These are phyloP conservation scores for Tubulanus polymorphus DNA, from an alignment of 2,888 invertebrate species.

Conservation along the genomic window DNA sequence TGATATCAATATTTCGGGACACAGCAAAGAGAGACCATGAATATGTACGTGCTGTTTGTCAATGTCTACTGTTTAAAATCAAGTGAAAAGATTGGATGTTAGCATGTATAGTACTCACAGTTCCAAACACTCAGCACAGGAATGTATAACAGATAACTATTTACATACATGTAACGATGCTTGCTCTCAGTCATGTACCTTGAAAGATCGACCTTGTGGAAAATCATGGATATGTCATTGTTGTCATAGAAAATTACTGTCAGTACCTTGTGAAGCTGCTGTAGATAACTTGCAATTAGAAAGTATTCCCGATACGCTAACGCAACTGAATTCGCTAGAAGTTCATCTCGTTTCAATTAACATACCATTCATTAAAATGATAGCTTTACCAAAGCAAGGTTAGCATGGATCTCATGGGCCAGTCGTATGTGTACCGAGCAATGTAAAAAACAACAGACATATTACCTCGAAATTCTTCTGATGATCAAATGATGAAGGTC, in stretches of 20 bases:
- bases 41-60: too few relatives aligned
- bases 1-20: too few relatives aligned
- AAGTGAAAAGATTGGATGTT: too few relatives aligned
- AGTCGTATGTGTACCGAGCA: not conserved
- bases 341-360: not conserved
- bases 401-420: not conserved
- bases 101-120: too few relatives aligned
- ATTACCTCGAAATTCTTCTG: not conserved
- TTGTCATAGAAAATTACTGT: constrained; percentile 5
- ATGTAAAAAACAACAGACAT: not conserved
- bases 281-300: constrained; percentile 6
- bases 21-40: too few relatives aligned
- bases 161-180: too few relatives aligned
- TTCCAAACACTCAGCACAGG: too few relatives aligned
- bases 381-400: constrained; percentile 5
- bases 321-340: not conserved
- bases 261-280: constrained; percentile 7
- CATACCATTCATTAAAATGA: constrained; percentile 7
- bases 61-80: too few relatives aligned
- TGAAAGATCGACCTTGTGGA: too few relatives aligned
- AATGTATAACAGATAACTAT: too few relatives aligned
- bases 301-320: constrained; percentile 15
- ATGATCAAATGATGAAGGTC: not conserved
- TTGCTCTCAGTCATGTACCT: too few relatives aligned
- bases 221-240: constrained; percentile 14